These are phyloP conservation scores for Acromyrmex charruanus DNA, from an alignment of 1,140 invertebrate genomes.

Conservation along the genomic window DNA sequence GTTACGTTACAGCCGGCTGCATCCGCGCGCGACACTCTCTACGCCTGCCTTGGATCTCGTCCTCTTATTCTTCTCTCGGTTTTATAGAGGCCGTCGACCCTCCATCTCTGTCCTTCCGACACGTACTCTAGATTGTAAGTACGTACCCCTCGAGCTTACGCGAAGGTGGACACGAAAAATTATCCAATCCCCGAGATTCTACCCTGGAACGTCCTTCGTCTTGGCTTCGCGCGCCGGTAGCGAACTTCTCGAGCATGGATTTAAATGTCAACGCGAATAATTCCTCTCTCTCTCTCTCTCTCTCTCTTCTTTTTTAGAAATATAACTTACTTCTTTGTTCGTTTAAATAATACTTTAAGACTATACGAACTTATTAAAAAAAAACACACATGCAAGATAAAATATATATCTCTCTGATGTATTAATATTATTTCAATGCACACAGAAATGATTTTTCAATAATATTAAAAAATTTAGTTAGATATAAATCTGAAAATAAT, in stretches of 20 bases:
- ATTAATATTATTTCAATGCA: not conserved
- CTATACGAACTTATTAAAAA: not conserved
- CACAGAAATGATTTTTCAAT: too few species aligned
- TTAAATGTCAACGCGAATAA: conserved; percentile 28
- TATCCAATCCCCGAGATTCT: conserved; percentile 68
- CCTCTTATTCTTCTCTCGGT: conserved; percentile 34
- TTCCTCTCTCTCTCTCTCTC: not conserved
- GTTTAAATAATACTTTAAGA: not conserved
- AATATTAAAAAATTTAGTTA: too few species aligned
- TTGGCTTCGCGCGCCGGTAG: conserved; percentile 25
- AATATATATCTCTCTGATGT: not conserved
- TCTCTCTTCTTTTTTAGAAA: not conserved
- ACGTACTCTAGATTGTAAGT: conserved; percentile 53
- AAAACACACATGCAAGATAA: not conserved
- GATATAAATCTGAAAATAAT: too few species aligned
- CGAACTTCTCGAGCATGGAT: not conserved
- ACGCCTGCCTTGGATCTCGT: conserved; percentile 28
- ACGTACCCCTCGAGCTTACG: conserved; percentile 40
- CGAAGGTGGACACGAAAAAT: conserved; percentile 68
- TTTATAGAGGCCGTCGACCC: conserved; percentile 23
- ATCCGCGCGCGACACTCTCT: conserved; percentile 23
- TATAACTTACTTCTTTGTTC: not conserved
- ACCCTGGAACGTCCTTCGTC: conserved; percentile 40
- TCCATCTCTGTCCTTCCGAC: conserved; percentile 41
- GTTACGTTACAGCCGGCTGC: conserved; percentile 66